A percentile compares a stretch with the other conserved stretches of the same genome.
Evolutionary conservation across 1,140 invertebrate genomes (phyloP).

Genomic region (Megalopta genalis): DNA sequence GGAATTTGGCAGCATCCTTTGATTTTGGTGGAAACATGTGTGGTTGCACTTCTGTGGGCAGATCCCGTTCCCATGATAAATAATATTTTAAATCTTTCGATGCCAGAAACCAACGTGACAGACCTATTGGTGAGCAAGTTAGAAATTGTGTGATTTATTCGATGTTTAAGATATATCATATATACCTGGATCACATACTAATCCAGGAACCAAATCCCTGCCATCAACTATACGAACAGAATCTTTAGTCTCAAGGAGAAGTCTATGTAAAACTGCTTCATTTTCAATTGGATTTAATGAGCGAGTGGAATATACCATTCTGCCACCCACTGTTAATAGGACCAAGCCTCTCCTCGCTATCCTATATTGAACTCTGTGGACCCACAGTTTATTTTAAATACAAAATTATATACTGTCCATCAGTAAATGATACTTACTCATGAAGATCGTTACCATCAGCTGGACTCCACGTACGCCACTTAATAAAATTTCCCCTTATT

Average conservation of each 20-base stretch:
- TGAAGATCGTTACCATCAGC: conserved; percentile 95
- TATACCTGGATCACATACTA: conserved; percentile 86
- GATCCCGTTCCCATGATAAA: conserved; percentile 87
- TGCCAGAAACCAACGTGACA: conserved; percentile 91
- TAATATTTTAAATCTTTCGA: conserved; percentile 90
- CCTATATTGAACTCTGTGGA: conserved; percentile 91
- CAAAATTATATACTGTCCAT: not conserved
- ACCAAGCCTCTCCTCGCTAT: conserved; percentile 94
- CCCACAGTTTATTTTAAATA: conserved; percentile 29
- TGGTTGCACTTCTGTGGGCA: conserved; percentile 91
- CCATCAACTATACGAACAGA: conserved; percentile 91
- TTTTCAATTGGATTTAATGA: conserved; percentile 99
- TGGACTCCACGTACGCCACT: conserved; percentile 98
- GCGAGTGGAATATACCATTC: conserved; percentile 98
- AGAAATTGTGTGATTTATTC: conserved; percentile 68
- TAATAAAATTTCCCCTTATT: conserved; percentile 97
- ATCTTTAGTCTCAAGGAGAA: conserved; percentile 89
- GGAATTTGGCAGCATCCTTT: conserved; percentile 86
- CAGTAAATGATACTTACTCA: conserved; percentile 82
- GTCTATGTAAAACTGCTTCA: conserved; percentile 95
- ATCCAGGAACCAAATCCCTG: conserved; percentile 86
- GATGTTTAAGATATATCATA: not conserved
- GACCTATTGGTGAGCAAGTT: conserved; percentile 81
- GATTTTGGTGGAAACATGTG: conserved; percentile 94
- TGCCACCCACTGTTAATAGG: conserved; percentile 92